These are phyloP conservation scores for Tetragnatha versicolor DNA, from an alignment of 1,140 invertebrate species.

Conservation along the genomic window DNA sequence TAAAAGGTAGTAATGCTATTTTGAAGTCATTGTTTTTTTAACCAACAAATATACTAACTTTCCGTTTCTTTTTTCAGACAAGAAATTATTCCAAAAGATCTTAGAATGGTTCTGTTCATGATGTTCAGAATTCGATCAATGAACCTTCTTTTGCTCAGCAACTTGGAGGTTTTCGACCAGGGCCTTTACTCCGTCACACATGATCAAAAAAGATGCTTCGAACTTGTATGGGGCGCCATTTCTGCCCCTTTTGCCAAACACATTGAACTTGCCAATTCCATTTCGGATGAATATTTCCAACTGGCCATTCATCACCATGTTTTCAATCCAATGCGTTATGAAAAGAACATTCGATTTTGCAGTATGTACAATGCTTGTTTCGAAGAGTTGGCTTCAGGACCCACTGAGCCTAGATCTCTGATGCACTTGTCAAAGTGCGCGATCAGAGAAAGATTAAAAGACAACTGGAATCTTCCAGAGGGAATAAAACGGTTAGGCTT, in stretches of 20 bases:
- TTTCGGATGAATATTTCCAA: not conserved
- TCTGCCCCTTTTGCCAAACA: not conserved
- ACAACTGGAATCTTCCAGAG: not conserved
- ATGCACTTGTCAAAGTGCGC: not conserved
- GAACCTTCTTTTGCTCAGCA: not conserved
- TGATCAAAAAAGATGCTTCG: not conserved
- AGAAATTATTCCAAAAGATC: not conserved
- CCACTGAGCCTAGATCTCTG: not conserved
- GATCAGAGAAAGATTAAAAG: not conserved
- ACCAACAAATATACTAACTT: too few species aligned
- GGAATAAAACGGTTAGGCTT: not conserved
- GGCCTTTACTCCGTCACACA: not conserved
- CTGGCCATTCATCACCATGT: not conserved
- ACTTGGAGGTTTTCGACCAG: not conserved
- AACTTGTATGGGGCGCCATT: not conserved
- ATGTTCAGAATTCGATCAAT: not conserved
- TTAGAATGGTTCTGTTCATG: not conserved
- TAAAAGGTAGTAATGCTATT: too few species aligned
- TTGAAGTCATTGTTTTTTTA: too few species aligned
- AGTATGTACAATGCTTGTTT: not conserved
- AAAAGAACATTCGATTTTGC: constrained; percentile 3
- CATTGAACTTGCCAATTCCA: not conserved
- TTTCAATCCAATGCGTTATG: constrained; percentile 14
- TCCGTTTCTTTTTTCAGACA: not conserved
- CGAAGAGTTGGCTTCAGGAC: not conserved